phyloP scores from a whole-genome alignment of 2,888 invertebrate species.

The Diploptera punctata region DNA sequence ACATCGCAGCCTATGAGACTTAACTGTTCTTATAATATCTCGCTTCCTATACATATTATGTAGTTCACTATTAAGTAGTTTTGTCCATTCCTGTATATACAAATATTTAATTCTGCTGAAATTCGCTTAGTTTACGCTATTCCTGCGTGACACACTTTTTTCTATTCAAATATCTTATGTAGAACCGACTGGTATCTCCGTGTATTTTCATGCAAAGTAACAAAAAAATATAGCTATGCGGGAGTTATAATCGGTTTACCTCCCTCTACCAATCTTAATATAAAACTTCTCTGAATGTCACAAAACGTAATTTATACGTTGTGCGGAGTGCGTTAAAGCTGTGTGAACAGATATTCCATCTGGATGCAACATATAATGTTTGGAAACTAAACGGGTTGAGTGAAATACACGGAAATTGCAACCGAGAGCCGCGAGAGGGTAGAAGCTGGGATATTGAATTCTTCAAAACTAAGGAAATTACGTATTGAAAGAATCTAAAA shows the following conservation, averaged over 20 bases:
- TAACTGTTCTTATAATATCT: too few relatives aligned
- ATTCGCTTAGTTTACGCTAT: too few relatives aligned
- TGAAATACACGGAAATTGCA: conserved; percentile 25
- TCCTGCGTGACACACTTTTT: too few relatives aligned
- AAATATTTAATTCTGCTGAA: too few relatives aligned
- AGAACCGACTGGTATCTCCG: too few relatives aligned
- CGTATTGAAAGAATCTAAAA: conserved; percentile 25
- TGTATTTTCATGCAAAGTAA: too few relatives aligned
- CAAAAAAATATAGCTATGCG: too few relatives aligned
- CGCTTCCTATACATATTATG: too few relatives aligned
- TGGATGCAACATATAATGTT: conserved; percentile 1
- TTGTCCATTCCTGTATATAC: too few relatives aligned
- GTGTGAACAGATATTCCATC: neutral
- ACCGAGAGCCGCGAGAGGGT: neutral
- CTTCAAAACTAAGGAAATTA: conserved; percentile 22
- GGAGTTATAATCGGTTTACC: neutral
- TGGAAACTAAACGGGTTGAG: neutral
- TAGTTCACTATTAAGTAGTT: too few relatives aligned
- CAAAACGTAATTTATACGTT: neutral
- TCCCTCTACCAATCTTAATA: neutral
- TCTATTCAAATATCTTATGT: too few relatives aligned
- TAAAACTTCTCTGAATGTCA: neutral
- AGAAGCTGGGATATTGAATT: conserved; percentile 20
- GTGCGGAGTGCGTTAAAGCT: neutral
- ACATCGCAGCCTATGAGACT: too few relatives aligned